Evolutionary conservation across 92 coral and sea anemone genomes (phyloP), one percentile per base, ranked within the genome.

Genomic region (Palythoa grandis): DNA sequence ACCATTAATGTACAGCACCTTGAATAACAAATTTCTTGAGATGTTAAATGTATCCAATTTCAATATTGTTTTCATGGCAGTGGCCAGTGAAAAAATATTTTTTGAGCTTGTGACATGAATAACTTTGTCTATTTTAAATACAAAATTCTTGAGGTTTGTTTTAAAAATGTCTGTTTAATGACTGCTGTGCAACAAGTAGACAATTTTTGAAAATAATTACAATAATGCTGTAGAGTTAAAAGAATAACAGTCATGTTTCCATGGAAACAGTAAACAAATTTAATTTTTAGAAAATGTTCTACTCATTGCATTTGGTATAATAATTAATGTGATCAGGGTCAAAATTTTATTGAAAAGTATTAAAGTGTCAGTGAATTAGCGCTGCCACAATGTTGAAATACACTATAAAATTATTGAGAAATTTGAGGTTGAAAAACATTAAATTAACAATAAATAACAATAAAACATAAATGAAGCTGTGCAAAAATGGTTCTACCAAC

Each of bases 131-230:
- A 39, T 74, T 74, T 74, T 74, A 16, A 74, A 29, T 29, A 22
- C 47, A 9, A 48, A 47, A 43, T 39, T 6, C 6, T 39, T 39
- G 8, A 20, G 13, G 8, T 74, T 74, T 74, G 78, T 48, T 39
- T 43, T 74, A 74, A 39, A 43, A 39, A 1, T 16, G 58, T 74
- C 39, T 48, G 24, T 74, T n/a, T 43, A 74, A 16, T 48, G 58
- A 39, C 7, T 3, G 47, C 78, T 74, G 78, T 74, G 78, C 78
- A 39, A 43, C 61, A 74, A 74, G 78, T 74, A 74, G 78, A 74
- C 61, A 74, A 29, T 43, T 40, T 74, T 74, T 74, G 58, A 47
- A 74, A 43, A 74, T 43, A 74, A 29, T 29, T 29, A 29, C 43
- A 47, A 39, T 73, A 74, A n/a, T 74, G 78, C 29, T 22, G 57